A percentile compares a stretch with the other conserved stretches of the same genome.
Conservation (phyloP, 2,797 vertebrate genomes). For the Myotis pilosus region DNA sequence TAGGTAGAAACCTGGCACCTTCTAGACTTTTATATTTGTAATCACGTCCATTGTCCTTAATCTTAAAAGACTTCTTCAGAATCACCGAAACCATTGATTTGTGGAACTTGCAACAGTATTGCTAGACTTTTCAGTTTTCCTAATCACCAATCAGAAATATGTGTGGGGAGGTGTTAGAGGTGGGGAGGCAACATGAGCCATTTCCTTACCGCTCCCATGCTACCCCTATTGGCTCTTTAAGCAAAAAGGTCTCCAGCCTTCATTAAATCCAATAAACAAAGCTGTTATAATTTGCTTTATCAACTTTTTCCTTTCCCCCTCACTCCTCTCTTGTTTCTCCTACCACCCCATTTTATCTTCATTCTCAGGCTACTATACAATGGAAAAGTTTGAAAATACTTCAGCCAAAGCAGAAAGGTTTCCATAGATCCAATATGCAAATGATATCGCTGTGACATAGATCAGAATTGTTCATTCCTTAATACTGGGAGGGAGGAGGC, state of each 20-base stretch:
- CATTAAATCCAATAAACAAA: conserved; percentile 40
- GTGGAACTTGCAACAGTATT: conserved; percentile 47
- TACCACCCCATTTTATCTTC: not conserved
- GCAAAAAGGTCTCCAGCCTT: conserved; percentile 35
- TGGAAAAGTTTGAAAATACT: conserved; percentile 44
- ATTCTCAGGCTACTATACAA: conserved; percentile 36
- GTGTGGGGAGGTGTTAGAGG: not conserved
- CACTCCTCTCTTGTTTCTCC: not conserved
- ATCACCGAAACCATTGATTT: conserved; percentile 40
- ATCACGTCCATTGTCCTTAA: conserved; percentile 62
- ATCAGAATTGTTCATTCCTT: not conserved
- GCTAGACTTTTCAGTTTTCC: conserved; percentile 61
- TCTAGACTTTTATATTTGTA: conserved; percentile 54
- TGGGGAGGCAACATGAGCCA: not conserved
- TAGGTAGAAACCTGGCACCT: conserved; percentile 77
- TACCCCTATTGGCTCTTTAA: not conserved
- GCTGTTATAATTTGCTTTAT: conserved; percentile 41
- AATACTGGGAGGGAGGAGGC: not conserved
- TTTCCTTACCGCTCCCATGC: not conserved
- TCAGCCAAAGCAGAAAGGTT: conserved; percentile 56
- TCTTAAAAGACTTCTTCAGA: conserved; percentile 43
- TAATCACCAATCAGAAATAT: conserved; percentile 15
- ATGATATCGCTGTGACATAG: not conserved
- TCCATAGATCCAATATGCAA: conserved; percentile 15
- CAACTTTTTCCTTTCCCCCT: not conserved